Evolutionary conservation across 2,113 vertebrate species (phyloP).

Genomic region (Notarius quadriscutis): DNA sequence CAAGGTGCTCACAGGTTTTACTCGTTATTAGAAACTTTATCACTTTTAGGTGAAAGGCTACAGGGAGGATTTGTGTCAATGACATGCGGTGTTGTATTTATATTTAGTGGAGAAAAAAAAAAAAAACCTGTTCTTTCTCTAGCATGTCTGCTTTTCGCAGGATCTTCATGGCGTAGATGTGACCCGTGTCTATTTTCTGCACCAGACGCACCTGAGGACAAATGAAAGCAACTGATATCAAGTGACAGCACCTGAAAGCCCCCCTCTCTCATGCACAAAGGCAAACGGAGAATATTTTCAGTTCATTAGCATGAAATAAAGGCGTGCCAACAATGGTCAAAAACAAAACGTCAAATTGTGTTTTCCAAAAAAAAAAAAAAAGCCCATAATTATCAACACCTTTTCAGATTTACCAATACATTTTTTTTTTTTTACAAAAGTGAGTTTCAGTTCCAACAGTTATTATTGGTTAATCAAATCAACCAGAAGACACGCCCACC

Average conservation of each 20-base stretch:
- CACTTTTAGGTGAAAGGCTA: not conserved
- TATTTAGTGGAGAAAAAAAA: not conserved
- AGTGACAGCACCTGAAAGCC: not conserved
- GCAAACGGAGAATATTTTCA: not conserved
- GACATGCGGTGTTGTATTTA: not conserved
- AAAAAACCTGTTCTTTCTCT: conserved; percentile 93
- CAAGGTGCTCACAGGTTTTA: not conserved
- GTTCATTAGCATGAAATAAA: not conserved
- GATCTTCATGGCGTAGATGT: conserved; percentile 99
- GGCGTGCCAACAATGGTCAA: not conserved
- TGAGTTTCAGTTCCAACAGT: too few relatives aligned
- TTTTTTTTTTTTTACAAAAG: too few relatives aligned
- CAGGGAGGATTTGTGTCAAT: not conserved
- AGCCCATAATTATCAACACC: too few relatives aligned
- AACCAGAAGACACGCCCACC: too few relatives aligned
- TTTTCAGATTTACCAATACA: too few relatives aligned
- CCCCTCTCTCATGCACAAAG: not conserved
- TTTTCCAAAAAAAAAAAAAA: too few relatives aligned
- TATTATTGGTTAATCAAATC: too few relatives aligned
- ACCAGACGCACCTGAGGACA: conserved; percentile 87
- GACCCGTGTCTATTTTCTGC: conserved; percentile 98
- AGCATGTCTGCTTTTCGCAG: conserved; percentile 97
- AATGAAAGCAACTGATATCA: not conserved
- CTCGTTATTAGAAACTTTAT: not conserved
- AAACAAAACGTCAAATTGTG: too few relatives aligned